Base-by-base conservation (phyloP, 2,797 vertebrate species). In the Semotilus atromaculatus region DNA sequence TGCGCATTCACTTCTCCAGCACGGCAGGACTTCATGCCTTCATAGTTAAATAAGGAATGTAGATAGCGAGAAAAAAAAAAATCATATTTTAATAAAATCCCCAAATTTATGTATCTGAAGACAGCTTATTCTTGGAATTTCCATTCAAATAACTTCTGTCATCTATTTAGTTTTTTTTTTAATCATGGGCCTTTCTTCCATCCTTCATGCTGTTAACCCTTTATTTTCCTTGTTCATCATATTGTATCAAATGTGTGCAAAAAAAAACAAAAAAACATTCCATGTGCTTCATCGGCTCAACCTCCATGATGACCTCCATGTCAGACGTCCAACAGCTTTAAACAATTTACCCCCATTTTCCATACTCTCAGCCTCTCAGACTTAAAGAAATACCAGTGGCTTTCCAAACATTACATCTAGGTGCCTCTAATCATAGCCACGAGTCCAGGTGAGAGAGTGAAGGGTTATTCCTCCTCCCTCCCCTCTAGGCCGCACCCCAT, bases 71-170 rank as follows among this genome's bases (percentile, higher is more conserved):
- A 88, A 90, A 93, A 92, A 34, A n/a, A 92, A 91, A 85, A 81
- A 36, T 91, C 90, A 91, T 85, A 92, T 88, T 91, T 89, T 88
- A 86, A 90, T 90, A 82, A 95, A 94, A 95, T 94, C 94, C 93
- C 92, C 90, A 77, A 94, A 94, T 95, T 95, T 95, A 95, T 93
- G 92, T 89, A 82, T 88, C 86, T 82, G 90, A 88, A 89, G 81
- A 88, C 82, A 86, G 85, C 51, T 88, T 81, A 72, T 90, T 90
- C 89, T 86, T 73, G 94, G 94, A 95, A 95, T 94, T 92, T 92
- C 92, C 94, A 91, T 90, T 90, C 87, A 90, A 89, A 87, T 89
- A 71, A 86, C 88, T 87, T 90, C 89, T 83, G 86, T 88, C 82
- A 84, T 89, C 40, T 87, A 84, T 86, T 78, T 85, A 84, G 85